Base-by-base conservation (phyloP, 2,797 vertebrate genomes). In the Scarus forsteni region DNA sequence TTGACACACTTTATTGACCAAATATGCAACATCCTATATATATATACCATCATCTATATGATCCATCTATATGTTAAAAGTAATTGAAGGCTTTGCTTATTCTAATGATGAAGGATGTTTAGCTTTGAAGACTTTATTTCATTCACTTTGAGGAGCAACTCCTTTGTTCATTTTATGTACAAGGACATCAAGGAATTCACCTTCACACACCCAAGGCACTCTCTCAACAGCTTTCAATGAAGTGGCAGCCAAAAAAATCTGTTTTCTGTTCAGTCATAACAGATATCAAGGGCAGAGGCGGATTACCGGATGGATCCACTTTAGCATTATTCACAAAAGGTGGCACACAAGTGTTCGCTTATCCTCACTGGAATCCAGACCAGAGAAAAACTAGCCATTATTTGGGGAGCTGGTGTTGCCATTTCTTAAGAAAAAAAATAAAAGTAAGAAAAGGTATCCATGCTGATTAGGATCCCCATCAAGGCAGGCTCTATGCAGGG, bases 231-330 rank as follows among this genome's bases (percentile, higher is more conserved):
- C 49, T 44, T 61, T 45, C 36, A 35, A 55, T 74, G 58, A 43
- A 36, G 53, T 15, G 14, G 36, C 63, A 55, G 49, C 14, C 27
- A 27, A 54, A 39, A 73, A 19, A n/a, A 55, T 74, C 62, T 78
- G 53, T 80, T 72, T 66, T 73, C 70, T 64, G 7, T 58, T 77
- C 66, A 73, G 72, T 75, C 62, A 70, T 46, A 56, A 63, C 59
- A 70, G 79, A 85, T 82, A 82, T 80, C 65, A 78, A 77, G 70
- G 60, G 65, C 71, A 83, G 70, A 70, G 77, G 62, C 49, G 85
- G 85, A 87, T 83, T 80, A 84, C 83, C 70, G 79, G 67, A 87
- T 90, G 86, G 88, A 89, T 87, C 80, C 55, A 81, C 87, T 86
- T 82, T 66, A 87, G 82, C 78, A 74, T 70, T 73, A 73, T 88